A percentile compares a stretch with the other conserved stretches of the same genome.
phyloP scores from a whole-genome alignment of 2,797 vertebrate species.

The Propithecus perrieri region DNA sequence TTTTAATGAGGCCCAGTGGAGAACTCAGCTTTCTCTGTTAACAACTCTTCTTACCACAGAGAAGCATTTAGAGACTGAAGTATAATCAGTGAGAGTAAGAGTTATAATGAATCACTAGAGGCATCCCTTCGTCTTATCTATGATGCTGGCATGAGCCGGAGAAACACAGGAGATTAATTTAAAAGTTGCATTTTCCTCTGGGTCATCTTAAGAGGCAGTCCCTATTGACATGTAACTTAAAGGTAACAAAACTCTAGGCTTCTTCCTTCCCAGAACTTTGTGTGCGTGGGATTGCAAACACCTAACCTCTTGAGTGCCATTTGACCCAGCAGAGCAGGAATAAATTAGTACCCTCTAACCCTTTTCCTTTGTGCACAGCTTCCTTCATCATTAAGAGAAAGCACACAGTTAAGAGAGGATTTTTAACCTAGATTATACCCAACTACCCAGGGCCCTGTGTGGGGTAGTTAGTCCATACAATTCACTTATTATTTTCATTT shows the following conservation, averaged over 20 bases:
- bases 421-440: not conserved
- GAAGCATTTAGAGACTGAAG: constrained; percentile 28
- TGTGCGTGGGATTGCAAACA: not conserved
- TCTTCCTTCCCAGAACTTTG: not conserved
- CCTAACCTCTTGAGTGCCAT: constrained; percentile 36
- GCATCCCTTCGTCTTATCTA: not conserved
- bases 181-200: constrained; percentile 68
- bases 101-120: constrained; percentile 64
- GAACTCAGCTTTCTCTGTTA: constrained; percentile 40
- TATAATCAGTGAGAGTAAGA: constrained; percentile 31
- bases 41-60: constrained; percentile 38
- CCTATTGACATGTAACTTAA: constrained; percentile 52
- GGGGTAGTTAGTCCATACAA: not conserved
- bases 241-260: constrained; percentile 55
- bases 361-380: constrained; percentile 16
- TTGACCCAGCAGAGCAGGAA: not conserved
- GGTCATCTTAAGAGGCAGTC: constrained; percentile 37
- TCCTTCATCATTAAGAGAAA: constrained; percentile 24
- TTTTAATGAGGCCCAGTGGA: constrained; percentile 71
- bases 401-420: not conserved
- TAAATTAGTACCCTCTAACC: not conserved
- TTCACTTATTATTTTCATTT: constrained; percentile 6
- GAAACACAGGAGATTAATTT: constrained; percentile 74
- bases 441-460: not conserved
- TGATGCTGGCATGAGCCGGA: not conserved